A percentile compares a stretch with the other conserved stretches of the same genome.
These are phyloP conservation scores for Tachysurus vachellii DNA, from an alignment of 2,113 vertebrate species.

Conservation along the genomic window DNA sequence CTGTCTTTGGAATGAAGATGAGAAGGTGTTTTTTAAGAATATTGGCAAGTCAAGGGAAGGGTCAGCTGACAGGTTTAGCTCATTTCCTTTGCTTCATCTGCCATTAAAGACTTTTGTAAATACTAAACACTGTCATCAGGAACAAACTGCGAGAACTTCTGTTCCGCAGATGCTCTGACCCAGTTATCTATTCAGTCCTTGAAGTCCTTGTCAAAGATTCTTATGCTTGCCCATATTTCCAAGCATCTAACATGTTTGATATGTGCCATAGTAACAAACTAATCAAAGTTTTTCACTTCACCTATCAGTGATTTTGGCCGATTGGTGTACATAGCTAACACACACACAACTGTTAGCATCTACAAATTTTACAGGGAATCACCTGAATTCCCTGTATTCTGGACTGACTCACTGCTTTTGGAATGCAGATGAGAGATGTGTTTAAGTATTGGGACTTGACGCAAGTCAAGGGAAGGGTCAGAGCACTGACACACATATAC, in stretches of 20 bases:
- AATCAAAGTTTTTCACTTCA: too few species aligned
- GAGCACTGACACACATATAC: not conserved
- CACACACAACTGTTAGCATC: not conserved
- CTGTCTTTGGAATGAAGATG: slow-evolving; percentile 23
- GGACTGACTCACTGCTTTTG: slow-evolving; percentile 1
- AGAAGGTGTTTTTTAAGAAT: slow-evolving; percentile 10
- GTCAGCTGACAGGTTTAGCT: not conserved
- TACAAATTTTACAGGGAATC: slow-evolving; percentile 2
- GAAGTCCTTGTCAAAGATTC: too few species aligned
- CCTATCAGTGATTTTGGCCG: too few species aligned
- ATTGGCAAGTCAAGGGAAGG: slow-evolving; percentile 16
- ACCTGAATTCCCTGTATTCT: too few species aligned
- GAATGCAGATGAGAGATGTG: slow-evolving; percentile 29
- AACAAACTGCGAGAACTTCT: too few species aligned
- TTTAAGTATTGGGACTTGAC: slow-evolving; percentile 15
- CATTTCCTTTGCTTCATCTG: not conserved
- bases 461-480: slow-evolving; percentile 13
- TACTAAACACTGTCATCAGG: too few species aligned
- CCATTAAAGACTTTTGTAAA: not conserved
- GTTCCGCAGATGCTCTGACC: too few species aligned
- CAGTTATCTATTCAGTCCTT: too few species aligned
- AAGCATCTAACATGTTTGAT: too few species aligned
- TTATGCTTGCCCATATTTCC: too few species aligned
- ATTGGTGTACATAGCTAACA: not conserved
- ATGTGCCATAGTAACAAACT: too few species aligned